Percentiles rank a stretch among this genome's conserved stretches.
Evolutionary conservation across 2,113 vertebrate species (phyloP).

Genomic region (Acrocephalus arundinaceus): DNA sequence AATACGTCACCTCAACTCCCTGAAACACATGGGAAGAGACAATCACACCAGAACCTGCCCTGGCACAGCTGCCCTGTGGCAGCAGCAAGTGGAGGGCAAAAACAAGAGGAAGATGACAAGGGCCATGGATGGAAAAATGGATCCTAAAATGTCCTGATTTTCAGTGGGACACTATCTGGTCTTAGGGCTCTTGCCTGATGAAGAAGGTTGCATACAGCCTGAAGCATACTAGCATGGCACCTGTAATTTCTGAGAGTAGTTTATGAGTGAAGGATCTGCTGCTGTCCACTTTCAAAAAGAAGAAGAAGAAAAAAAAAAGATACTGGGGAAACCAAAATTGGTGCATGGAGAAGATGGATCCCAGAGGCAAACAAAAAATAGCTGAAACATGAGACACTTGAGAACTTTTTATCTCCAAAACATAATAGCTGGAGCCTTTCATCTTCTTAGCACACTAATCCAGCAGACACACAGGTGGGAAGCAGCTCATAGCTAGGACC

Average conservation of each 20-base stretch:
- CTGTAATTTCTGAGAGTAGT: background rate
- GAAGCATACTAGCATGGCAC: background rate
- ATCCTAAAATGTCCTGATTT: background rate
- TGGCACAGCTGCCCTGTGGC: background rate
- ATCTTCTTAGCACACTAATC: background rate
- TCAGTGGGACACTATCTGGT: background rate
- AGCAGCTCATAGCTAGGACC: background rate
- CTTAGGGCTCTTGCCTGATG: background rate
- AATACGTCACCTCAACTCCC: background rate
- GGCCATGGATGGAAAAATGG: accelerated
- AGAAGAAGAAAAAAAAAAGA: background rate
- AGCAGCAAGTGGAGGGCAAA: background rate
- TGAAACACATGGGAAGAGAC: background rate
- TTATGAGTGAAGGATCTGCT: background rate
- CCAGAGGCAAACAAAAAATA: background rate
- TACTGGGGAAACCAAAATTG: background rate
- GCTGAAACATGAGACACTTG: background rate
- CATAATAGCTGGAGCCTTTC: background rate
- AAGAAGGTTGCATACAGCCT: background rate
- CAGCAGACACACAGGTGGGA: background rate
- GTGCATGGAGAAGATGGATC: background rate
- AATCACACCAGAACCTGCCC: background rate
- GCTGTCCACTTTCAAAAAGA: background rate
- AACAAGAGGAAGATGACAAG: background rate
- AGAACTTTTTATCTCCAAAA: background rate